Base-by-base conservation (phyloP, 1,140 invertebrate genomes). In the Microplitis demolitor region DNA sequence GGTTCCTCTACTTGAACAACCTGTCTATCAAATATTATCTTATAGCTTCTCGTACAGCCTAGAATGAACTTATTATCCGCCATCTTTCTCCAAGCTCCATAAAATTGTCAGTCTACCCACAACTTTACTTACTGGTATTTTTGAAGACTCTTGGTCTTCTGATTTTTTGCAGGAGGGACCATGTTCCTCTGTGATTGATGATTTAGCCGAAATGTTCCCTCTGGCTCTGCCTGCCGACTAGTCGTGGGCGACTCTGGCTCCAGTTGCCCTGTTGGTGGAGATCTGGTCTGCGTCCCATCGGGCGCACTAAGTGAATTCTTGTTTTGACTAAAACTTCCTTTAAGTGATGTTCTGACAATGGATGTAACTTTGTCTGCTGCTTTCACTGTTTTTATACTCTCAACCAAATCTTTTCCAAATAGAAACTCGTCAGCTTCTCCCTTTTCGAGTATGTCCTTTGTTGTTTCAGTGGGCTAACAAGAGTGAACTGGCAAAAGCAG, bases 11-110 rank as follows among this genome's bases (percentile, higher is more conserved):
- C 0, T 33, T 67, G 63, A 24, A 16, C 39, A 51, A 66, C 45
- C 66, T 54, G 56, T 8, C 45, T 50, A 3, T 11, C n/a, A 68
- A 77, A 76, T 35, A 39, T 45, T 24, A 78, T 70, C 71, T 73
- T 77, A 66, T 72, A 70, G 2, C 76, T 3, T 13, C 33, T 34
- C n/a, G 73, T 39, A 11, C 67, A 70, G 3, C 24, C n/a, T 33
- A 73, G 53, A 11, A 75, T 35, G 24, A 72, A 71, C n/a, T 50
- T 16, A 53, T 73, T 68, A 56, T 35, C 11, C 24, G 74, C 67
- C 9, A 72, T 14, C 24, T 75, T 64, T 39, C 39, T 11, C 71
- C 71, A 70, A 66, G 58, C 39, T 14, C 34, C 5, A 2, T 24
- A 2, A 62, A 70, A 73, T 60, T 9, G 4, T 54, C 13, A 75